Evolutionary conservation across 2,113 vertebrate species (phyloP).

Genomic region (Tor tambroides): DNA sequence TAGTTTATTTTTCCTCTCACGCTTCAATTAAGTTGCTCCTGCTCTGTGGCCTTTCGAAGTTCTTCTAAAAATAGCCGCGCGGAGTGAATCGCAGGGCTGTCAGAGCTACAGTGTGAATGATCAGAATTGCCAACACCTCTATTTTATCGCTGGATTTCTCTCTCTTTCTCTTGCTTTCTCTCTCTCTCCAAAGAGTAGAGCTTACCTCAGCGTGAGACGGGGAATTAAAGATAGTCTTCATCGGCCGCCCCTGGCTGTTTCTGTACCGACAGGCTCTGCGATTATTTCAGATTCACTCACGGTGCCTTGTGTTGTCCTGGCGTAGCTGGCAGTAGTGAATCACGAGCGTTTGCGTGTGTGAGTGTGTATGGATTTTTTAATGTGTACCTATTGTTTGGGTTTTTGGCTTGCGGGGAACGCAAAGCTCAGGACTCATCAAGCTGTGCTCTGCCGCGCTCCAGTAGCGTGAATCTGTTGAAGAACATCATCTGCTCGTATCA

Average conservation of each 20-base stretch:
- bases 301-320: constrained; percentile 63
- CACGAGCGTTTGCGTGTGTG: background rate
- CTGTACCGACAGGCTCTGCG: constrained; percentile 63
- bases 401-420: background rate
- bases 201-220: constrained; percentile 42
- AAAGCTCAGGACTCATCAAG: constrained; percentile 4
- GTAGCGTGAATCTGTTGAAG: background rate
- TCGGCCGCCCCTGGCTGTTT: constrained; percentile 62
- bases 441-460: background rate
- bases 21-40: constrained; percentile 42
- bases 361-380: constrained; percentile 34
- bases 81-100: constrained; percentile 32
- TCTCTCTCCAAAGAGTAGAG: constrained; percentile 43
- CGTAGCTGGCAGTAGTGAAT: constrained; percentile 60
- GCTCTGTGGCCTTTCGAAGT: constrained; percentile 43
- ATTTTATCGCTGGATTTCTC: constrained; percentile 52
- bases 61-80: constrained; percentile 53
- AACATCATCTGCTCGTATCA: background rate
- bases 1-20: constrained; percentile 38
- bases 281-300: constrained; percentile 71
- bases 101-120: constrained; percentile 34
- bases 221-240: constrained; percentile 55
- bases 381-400: background rate
- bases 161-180: background rate
- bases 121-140: constrained; percentile 26